A percentile compares a stretch with the other conserved stretches of the same genome.
Conservation (phyloP, 2,888 invertebrate species). For the Leptopterna dolabrata region DNA sequence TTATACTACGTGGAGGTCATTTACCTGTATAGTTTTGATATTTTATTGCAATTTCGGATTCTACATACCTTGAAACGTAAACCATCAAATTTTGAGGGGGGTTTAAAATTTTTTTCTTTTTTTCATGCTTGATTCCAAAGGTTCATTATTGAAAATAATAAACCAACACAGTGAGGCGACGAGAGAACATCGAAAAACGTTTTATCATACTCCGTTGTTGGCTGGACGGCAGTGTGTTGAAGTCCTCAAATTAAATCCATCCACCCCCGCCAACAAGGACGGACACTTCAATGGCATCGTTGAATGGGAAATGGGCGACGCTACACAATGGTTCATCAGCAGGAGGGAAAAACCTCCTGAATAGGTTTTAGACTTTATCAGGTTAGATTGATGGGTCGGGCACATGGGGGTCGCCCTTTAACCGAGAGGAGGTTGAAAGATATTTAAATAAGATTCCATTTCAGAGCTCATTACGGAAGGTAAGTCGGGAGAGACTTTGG, state of each 20-base stretch:
- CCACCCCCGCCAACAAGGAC: not conserved
- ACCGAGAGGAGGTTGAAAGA: slow-evolving; percentile 29
- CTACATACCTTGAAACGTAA: too few species aligned
- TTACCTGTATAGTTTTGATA: too few species aligned
- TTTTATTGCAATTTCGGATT: too few species aligned
- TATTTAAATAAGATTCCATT: slow-evolving; percentile 52
- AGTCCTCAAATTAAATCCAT: slow-evolving; percentile 47
- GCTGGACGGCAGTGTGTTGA: not conserved
- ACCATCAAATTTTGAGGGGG: too few species aligned
- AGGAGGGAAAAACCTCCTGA: slow-evolving; percentile 33
- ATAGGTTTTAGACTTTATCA: slow-evolving; percentile 52
- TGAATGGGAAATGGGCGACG: slow-evolving; percentile 32
- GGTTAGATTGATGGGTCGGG: slow-evolving; percentile 49
- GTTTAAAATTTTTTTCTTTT: too few species aligned
- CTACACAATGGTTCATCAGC: slow-evolving; percentile 45
- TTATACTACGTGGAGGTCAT: too few species aligned
- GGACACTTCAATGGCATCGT: slow-evolving; percentile 39
- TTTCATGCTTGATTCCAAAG: too few species aligned
- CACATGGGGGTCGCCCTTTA: slow-evolving; percentile 15
- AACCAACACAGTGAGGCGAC: not conserved
- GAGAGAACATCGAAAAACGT: slow-evolving; percentile 1
- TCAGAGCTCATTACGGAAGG: slow-evolving; percentile 50
- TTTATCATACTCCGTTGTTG: not conserved
- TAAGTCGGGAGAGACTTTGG: slow-evolving; percentile 45
- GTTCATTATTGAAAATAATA: too few species aligned